phyloP scores from a whole-genome alignment of 2,888 invertebrate species.

The Drosophila percnosoma region DNA sequence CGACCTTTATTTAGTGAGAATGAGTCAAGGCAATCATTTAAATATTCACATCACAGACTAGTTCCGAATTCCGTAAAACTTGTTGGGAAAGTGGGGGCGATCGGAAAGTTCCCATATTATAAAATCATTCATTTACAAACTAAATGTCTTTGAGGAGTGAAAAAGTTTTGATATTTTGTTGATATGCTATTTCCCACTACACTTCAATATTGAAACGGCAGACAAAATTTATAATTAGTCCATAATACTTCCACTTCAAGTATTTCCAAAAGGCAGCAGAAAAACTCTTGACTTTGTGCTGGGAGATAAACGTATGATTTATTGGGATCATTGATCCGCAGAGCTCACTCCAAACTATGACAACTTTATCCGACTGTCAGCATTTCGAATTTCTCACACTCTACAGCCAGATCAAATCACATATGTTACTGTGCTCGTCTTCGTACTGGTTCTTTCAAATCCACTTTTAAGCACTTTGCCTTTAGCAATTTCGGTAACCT shows the following conservation, averaged over 20 bases:
- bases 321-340: constrained; percentile 49
- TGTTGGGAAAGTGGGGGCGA: constrained; percentile 6
- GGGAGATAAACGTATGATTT: constrained; percentile 22
- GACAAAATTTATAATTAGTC: background rate
- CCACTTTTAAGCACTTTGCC: constrained; percentile 28
- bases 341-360: constrained; percentile 42
- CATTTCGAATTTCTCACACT: constrained; percentile 17
- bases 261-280: constrained; percentile 14
- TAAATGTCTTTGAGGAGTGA: background rate
- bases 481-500: constrained; percentile 56
- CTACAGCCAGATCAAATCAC: constrained; percentile 19
- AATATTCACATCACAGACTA: constrained; percentile 35
- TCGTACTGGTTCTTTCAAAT: constrained; percentile 2
- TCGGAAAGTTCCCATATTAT: constrained; percentile 2
- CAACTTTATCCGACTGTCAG: constrained; percentile 48
- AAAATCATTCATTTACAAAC: background rate
- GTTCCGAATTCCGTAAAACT: constrained; percentile 47
- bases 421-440: constrained; percentile 2
- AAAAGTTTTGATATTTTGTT: background rate
- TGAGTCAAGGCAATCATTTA: constrained; percentile 46
- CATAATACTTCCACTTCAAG: constrained; percentile 25
- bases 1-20: constrained; percentile 43
- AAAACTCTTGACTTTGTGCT: constrained; percentile 10
- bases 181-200: background rate
- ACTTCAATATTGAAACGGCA: background rate